Conservation (phyloP, 2,113 vertebrate genomes). For the Vombatus ursinus region DNA sequence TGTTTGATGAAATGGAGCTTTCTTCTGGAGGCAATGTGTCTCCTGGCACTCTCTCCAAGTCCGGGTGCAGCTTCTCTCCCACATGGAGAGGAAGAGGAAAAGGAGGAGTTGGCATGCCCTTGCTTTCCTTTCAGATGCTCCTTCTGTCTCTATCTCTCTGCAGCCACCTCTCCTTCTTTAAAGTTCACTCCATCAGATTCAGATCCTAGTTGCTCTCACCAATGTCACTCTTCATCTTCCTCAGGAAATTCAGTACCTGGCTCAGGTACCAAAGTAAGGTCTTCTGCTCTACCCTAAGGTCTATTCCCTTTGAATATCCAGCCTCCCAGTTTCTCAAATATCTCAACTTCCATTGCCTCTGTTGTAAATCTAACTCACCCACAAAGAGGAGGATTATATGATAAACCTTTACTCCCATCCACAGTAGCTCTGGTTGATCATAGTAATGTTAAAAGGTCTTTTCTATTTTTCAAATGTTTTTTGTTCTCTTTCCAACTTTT, state of each 20-base stretch:
- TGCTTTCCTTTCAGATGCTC: background rate
- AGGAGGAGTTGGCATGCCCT: background rate
- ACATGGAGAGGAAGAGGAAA: background rate
- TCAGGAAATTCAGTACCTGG: background rate
- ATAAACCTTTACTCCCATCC: background rate
- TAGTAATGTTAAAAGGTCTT: background rate
- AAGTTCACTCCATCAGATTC: background rate
- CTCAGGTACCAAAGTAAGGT: too few species aligned
- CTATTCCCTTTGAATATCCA: background rate
- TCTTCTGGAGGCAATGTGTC: background rate
- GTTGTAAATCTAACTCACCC: background rate
- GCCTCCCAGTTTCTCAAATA: background rate
- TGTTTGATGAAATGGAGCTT: background rate
- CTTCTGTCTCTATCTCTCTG: background rate
- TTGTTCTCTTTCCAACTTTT: background rate
- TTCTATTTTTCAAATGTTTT: background rate
- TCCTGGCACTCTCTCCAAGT: background rate
- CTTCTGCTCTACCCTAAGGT: too few species aligned
- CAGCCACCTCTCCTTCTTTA: background rate
- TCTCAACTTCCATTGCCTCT: background rate
- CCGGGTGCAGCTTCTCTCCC: background rate
- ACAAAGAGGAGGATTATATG: background rate
- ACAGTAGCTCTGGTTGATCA: background rate
- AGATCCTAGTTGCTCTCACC: background rate
- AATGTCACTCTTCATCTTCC: background rate